These are phyloP conservation scores for Molorchus minor DNA, from an alignment of 2,888 invertebrate species.

Conservation along the genomic window DNA sequence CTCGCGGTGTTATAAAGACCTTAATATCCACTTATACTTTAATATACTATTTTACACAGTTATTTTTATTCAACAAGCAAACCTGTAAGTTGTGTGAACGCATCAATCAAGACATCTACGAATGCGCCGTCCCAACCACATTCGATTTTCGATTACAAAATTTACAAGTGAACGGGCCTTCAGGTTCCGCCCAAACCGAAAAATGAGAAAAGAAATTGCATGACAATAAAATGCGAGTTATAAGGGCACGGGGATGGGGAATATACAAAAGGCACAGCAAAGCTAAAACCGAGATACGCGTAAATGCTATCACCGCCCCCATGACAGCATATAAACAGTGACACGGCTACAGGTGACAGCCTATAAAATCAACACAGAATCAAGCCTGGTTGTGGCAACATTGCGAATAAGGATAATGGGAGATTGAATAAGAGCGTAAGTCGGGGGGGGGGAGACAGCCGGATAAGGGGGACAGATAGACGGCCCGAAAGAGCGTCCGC, in stretches of 20 bases:
- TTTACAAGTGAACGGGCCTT: conserved; percentile 3
- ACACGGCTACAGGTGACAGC: conserved; percentile 57
- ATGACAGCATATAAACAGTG: conserved; percentile 50
- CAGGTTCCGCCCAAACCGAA: conserved; percentile 1
- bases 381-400: conserved; percentile 28
- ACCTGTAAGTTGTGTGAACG: too few relatives aligned
- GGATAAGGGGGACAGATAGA: conserved; percentile 52
- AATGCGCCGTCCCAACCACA: too few relatives aligned
- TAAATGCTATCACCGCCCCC: conserved; percentile 30
- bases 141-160: too few relatives aligned
- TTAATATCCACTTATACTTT: too few relatives aligned
- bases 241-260: conserved; percentile 11
- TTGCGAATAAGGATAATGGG: conserved; percentile 57
- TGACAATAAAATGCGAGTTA: conserved; percentile 16
- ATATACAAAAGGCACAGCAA: conserved; percentile 15
- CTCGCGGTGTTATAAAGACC: too few relatives aligned
- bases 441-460: conserved; percentile 49
- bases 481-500: not conserved
- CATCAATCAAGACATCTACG: too few relatives aligned
- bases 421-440: conserved; percentile 59
- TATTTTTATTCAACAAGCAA: too few relatives aligned
- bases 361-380: conserved; percentile 55
- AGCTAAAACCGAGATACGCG: conserved; percentile 33
- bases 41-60: too few relatives aligned
- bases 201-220: conserved; percentile 17